Percentiles rank a stretch among this genome's conserved stretches.
Evolutionary conservation across 1,140 invertebrate species (phyloP).

Genomic region (Grapholita molesta): DNA sequence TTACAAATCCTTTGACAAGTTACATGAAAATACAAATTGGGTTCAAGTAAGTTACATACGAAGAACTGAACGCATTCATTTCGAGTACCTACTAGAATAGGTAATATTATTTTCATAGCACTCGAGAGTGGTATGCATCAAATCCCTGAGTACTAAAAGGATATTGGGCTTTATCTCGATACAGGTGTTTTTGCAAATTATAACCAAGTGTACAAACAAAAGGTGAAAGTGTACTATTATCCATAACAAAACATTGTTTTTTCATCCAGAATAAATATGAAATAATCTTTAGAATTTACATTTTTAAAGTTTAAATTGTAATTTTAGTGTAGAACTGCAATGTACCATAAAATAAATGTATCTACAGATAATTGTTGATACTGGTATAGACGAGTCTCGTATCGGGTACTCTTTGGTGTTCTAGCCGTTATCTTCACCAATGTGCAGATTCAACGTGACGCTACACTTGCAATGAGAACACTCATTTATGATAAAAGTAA

Average conservation of each 20-base stretch:
- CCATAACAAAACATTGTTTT: too few species aligned
- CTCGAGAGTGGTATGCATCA: not conserved
- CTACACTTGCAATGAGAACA: constrained; percentile 9
- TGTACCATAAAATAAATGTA: not conserved
- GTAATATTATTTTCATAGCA: not conserved
- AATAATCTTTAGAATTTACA: not conserved
- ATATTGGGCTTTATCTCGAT: too few species aligned
- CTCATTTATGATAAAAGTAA: not conserved
- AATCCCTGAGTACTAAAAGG: not conserved
- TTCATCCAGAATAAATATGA: too few species aligned
- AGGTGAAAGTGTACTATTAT: too few species aligned
- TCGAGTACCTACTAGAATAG: not conserved
- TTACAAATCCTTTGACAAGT: constrained; percentile 39
- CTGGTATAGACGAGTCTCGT: constrained; percentile 38
- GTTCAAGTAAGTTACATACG: not conserved
- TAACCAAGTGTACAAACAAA: too few species aligned
- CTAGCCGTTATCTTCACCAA: constrained; percentile 58
- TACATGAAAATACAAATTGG: not conserved
- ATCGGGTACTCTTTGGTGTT: constrained; percentile 69
- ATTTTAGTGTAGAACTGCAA: not conserved
- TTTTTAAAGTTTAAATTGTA: not conserved
- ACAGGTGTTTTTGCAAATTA: too few species aligned
- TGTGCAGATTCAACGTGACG: constrained; percentile 6
- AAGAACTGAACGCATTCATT: not conserved
- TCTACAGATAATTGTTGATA: not conserved